Percentiles rank a stretch among this genome's conserved stretches.
Conservation (phyloP, 2,888 invertebrate species). For the Acanthopleura granulata region DNA sequence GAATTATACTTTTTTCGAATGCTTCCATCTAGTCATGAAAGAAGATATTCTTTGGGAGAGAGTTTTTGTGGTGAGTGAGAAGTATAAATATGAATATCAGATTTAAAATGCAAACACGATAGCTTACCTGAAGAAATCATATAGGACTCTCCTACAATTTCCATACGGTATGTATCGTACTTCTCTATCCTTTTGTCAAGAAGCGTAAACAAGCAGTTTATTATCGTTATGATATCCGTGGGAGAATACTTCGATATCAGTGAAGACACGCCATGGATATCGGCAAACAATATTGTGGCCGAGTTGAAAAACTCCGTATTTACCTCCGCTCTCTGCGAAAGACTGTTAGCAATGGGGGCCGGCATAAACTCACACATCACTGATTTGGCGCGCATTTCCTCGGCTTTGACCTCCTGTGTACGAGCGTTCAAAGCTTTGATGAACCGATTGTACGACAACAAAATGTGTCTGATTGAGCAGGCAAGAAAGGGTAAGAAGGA, state of each 20-base stretch:
- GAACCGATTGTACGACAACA: neutral
- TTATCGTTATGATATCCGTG: neutral
- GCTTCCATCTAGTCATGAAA: too few species aligned
- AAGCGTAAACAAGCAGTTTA: conserved; percentile 11
- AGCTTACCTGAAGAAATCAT: conserved; percentile 11
- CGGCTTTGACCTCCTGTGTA: neutral
- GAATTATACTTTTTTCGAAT: too few species aligned
- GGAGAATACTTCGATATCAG: neutral
- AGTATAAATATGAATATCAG: too few species aligned
- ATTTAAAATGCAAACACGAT: neutral
- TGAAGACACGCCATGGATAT: conserved; percentile 9
- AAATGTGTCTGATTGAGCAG: neutral
- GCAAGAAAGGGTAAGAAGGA: neutral
- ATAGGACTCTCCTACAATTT: conserved; percentile 12
- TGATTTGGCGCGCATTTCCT: neutral
- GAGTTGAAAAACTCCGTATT: neutral
- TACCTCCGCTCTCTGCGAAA: neutral
- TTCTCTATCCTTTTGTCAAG: conserved; percentile 3
- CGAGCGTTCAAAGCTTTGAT: neutral
- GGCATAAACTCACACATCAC: conserved; percentile 2
- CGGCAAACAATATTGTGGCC: conserved; percentile 2
- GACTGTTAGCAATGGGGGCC: neutral
- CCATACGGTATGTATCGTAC: neutral
- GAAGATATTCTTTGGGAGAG: too few species aligned
- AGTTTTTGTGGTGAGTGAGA: too few species aligned